Base-by-base conservation (phyloP, 2,797 vertebrate species). In the Glossophaga mutica region DNA sequence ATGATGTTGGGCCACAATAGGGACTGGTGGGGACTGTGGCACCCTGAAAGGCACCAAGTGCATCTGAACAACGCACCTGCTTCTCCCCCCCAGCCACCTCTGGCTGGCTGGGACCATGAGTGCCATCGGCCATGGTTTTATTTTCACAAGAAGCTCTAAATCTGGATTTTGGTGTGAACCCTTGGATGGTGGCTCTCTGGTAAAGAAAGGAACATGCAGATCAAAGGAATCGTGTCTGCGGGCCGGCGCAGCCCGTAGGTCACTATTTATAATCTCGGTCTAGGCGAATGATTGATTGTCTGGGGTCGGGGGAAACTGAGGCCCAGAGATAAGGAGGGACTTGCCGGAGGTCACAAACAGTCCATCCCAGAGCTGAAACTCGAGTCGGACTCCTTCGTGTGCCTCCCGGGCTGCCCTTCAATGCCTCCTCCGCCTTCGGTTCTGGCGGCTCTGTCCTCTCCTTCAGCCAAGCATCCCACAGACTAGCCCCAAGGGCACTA, bases 321-420 rank as follows among this genome's bases (percentile, higher is more conserved):
- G 26, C 55, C 29, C 46, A 44, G 24, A 29, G 62, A 46, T 21
- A 18, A 32, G 65, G 62, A 71, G 9, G 22, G 6, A 44, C 42
- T 76, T 89, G 22, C 24, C 42, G 44, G 44, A 87, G 46, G 62
- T 71, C 88, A 42, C 68, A 9, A 39, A 19, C 1, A 29, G 81
- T 44, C 46, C 32, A 9, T n/a, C 55, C 50, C n/a, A 81, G 73
- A 94, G 87, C 21, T 4, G 37, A 42, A 26, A 12, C 26, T 37
- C 21, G 1, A 32, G 4, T 48, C 26, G 21, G 16, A 19, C 44
- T 71, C 71, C 11, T 70, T 9, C 0, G 2, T 1, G 10, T 6
- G 19, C 46, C 19, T 46, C 48, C 0, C 0, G 1, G 3, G 21
- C 19, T 39, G 44, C 32, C 34, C 39, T n/a, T 48, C 0, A 3